A percentile compares a stretch with the other conserved stretches of the same genome.
Conservation (phyloP, 2,113 vertebrate species). For the Anguilla japonica region DNA sequence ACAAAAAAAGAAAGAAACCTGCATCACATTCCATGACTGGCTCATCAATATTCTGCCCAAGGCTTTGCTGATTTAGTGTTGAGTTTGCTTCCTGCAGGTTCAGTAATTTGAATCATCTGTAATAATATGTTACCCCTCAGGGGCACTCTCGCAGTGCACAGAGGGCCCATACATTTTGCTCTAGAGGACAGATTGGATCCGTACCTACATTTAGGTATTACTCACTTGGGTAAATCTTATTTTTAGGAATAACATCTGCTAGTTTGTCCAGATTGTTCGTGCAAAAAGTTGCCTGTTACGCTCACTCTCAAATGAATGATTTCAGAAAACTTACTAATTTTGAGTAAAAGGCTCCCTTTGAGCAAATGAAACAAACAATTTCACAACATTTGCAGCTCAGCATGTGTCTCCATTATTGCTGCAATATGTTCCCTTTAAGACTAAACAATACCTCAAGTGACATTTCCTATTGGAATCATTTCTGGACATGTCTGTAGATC, state of each 20-base stretch:
- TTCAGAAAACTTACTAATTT: constrained; percentile 1
- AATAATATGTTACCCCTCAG: constrained; percentile 80
- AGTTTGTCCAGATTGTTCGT: not conserved
- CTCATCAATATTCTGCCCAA: constrained; percentile 54
- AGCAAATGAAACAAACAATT: not conserved
- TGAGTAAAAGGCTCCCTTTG: not conserved
- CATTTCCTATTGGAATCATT: constrained; percentile 11
- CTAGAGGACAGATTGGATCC: constrained; percentile 65
- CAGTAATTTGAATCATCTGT: constrained; percentile 58
- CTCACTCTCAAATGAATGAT: constrained; percentile 17
- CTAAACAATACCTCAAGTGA: constrained; percentile 12
- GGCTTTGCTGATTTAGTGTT: constrained; percentile 17
- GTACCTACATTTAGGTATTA: not conserved
- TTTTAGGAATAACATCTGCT: not conserved
- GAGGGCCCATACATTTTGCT: constrained; percentile 78
- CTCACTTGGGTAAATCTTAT: not conserved
- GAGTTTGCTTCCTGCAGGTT: constrained; percentile 68
- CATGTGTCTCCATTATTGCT: not conserved
- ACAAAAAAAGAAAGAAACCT: not conserved
- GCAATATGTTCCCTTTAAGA: not conserved
- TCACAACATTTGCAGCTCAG: not conserved
- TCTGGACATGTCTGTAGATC: not conserved
- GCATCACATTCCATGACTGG: not conserved
- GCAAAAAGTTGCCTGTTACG: not conserved
- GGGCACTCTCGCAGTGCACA: constrained; percentile 74